Conservation (phyloP, 1,140 invertebrate genomes). For the Diachasmimorpha longicaudata region DNA sequence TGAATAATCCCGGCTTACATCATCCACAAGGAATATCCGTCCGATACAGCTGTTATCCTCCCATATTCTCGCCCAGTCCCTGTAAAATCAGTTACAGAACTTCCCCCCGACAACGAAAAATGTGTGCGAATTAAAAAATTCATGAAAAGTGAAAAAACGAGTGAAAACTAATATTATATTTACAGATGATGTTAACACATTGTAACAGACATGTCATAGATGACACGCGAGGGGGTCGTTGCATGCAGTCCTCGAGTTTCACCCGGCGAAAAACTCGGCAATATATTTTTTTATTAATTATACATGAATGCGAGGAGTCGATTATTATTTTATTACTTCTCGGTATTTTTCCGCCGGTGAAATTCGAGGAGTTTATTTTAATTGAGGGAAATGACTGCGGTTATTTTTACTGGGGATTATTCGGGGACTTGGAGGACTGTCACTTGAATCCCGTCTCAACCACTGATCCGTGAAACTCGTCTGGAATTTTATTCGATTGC, state of each 20-base stretch:
- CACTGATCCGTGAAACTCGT: background rate
- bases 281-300: background rate
- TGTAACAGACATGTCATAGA: background rate
- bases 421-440: no score
- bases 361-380: no score
- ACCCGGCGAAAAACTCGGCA: background rate
- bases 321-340: no score
- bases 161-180: background rate
- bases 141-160: background rate
- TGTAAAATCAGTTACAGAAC: background rate
- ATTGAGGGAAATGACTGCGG: no score
- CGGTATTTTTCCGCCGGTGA: no score
- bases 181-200: background rate
- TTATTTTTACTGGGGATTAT: no score
- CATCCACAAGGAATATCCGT: conserved; percentile 9
- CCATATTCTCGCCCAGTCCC: background rate
- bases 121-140: background rate
- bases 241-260: background rate
- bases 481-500: conserved; percentile 11
- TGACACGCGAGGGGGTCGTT: background rate
- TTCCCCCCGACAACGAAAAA: background rate
- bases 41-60: conserved; percentile 23
- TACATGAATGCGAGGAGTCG: no score
- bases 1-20: conserved; percentile 7
- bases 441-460: background rate